Evolutionary conservation across 2,888 invertebrate genomes (phyloP).

Genomic region (Ceraclea dissimilis): DNA sequence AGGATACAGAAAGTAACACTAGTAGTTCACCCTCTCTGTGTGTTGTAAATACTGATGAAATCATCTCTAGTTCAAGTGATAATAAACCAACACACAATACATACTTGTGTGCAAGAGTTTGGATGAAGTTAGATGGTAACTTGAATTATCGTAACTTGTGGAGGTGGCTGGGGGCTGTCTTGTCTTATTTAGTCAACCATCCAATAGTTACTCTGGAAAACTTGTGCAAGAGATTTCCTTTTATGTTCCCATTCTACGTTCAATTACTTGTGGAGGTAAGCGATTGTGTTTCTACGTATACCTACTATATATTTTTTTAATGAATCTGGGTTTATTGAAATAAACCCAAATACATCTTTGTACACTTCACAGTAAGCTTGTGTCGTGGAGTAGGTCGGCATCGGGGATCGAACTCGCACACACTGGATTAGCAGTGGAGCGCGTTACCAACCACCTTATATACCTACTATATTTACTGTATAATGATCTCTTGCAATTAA

Average conservation of each 20-base stretch:
- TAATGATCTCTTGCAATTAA: too few relatives aligned
- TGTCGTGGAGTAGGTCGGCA: too few relatives aligned
- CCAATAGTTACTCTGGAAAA: constrained; percentile 50
- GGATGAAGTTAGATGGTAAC: constrained; percentile 68
- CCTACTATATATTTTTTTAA: too few relatives aligned
- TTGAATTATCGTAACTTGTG: constrained; percentile 61
- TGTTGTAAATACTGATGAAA: not conserved
- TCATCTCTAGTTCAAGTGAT: not conserved
- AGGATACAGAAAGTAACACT: too few relatives aligned
- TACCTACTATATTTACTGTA: constrained; percentile 20
- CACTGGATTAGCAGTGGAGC: too few relatives aligned
- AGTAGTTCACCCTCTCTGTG: not conserved
- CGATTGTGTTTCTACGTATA: not conserved
- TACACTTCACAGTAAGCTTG: too few relatives aligned
- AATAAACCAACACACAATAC: not conserved
- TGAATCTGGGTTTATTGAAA: too few relatives aligned
- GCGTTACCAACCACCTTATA: too few relatives aligned
- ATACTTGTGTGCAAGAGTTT: constrained; percentile 40
- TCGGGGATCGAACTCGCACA: too few relatives aligned
- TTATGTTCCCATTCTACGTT: constrained; percentile 58
- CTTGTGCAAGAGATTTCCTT: constrained; percentile 54
- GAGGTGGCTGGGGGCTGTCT: constrained; percentile 58
- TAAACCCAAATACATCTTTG: too few relatives aligned
- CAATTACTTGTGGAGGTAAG: constrained; percentile 54
- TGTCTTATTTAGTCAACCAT: constrained; percentile 56